Evolutionary conservation across 92 coral and sea anemone species (phyloP), one percentile per base, ranked within the genome.

Genomic region (Zoanthus sansibaricus): DNA sequence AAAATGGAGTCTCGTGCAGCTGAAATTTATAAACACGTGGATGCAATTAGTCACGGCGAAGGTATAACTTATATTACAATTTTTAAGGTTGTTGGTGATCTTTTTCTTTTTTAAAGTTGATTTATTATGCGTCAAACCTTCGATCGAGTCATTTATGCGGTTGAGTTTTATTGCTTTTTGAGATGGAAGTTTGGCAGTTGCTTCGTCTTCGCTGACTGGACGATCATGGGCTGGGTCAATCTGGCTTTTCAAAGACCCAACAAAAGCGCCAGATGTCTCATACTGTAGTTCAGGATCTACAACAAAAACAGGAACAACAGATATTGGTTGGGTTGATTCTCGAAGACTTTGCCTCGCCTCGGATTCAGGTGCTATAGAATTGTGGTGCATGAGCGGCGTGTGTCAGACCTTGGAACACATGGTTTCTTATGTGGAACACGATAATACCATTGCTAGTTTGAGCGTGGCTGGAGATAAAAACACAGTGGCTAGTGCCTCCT

Each of bases 201-300:
- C 93, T 13, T 93, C 99, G 6, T 97, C 98, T 7, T 88, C 94
- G 15, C 59, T 97, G 87, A 95, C 97, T 20, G 99, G 95, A 55
- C 91, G 99, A 83, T 87, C 89, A 17, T 97, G 99, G 99, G 94
- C 94, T 87, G 99, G 99, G 37, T 95, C 96, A n/a, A 77, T 97
- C 32, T 97, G 99, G 99, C 74, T 94, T 48, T 97, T 95, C 90
- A 95, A 93, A 88, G 98, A 95, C 73, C 96, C 97, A 16, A 92
- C 95, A 11, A 93, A 91, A 86, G 99, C 99, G 4, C 99, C 99
- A 10, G 97, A 97, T 84, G 95, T 91, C 15, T 87, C 93, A 20
- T 93, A 93, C 78, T 92, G 98, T 70, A 91, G 94, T 67, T 97
- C 94, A 52, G 90, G 97, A 42, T 94, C 97, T 9, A 77, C 89